Percentiles rank a stretch among this genome's conserved stretches.
phyloP scores from a whole-genome alignment of 2,888 invertebrate species.

The Smittia sp. region DNA sequence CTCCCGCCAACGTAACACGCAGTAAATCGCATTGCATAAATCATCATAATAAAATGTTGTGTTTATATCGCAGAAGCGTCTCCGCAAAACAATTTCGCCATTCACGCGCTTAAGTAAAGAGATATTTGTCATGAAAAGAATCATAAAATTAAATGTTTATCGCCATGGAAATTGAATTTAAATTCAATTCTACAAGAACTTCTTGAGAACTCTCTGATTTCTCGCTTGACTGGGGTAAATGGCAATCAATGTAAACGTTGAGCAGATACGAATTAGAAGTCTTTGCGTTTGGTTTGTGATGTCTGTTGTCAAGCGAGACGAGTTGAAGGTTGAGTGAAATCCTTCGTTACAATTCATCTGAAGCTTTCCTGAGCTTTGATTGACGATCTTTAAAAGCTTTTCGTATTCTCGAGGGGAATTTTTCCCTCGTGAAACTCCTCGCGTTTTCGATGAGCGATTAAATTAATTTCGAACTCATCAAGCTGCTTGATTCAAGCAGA shows the following conservation, averaged over 20 bases:
- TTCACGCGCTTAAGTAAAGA: not conserved
- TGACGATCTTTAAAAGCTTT: too few species aligned
- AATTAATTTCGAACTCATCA: too few species aligned
- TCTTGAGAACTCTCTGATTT: not conserved
- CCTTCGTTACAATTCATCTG: too few species aligned
- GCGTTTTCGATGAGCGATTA: too few species aligned
- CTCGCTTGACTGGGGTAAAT: not conserved
- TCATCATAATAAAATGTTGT: slow-evolving; percentile 38
- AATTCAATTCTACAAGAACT: not conserved
- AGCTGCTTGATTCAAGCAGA: too few species aligned
- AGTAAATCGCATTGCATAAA: slow-evolving; percentile 38
- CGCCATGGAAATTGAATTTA: not conserved
- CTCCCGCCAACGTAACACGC: not conserved
- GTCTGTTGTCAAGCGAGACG: too few species aligned
- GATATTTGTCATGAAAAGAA: slow-evolving; percentile 11
- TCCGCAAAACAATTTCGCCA: not conserved
- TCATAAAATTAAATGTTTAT: not conserved
- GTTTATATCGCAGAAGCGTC: slow-evolving; percentile 15
- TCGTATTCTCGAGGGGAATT: too few species aligned
- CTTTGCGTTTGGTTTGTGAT: too few species aligned
- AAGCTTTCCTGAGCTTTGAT: too few species aligned
- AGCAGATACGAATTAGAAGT: too few species aligned
- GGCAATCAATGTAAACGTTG: not conserved
- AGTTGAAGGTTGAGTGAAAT: too few species aligned
- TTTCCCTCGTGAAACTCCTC: too few species aligned